phyloP scores from a whole-genome alignment of 2,797 vertebrate species.

The Sebastes itinus region DNA sequence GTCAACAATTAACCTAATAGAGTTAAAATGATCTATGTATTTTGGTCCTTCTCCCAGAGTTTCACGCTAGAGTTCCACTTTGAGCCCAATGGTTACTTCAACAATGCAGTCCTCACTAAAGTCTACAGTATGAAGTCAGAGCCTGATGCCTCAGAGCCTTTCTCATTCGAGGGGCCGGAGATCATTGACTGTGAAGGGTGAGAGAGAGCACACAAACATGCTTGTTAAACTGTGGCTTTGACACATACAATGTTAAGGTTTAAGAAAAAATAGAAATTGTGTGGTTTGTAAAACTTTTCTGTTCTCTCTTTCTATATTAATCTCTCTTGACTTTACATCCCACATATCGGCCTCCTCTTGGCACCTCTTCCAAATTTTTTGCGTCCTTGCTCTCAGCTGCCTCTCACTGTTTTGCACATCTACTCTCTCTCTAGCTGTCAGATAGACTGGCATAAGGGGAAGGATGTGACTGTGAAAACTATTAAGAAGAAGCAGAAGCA shows the following conservation, averaged over 20 bases:
- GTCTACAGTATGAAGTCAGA: constrained; percentile 98
- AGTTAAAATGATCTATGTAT: background rate
- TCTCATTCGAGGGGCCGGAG: constrained; percentile 98
- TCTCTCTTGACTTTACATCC: constrained; percentile 26
- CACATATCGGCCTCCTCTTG: constrained; percentile 37
- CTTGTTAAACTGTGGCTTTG: background rate
- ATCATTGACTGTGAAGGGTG: constrained; percentile 98
- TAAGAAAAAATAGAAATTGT: background rate
- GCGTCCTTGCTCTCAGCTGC: background rate
- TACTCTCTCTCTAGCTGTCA: constrained; percentile 83
- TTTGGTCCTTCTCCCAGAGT: constrained; percentile 78
- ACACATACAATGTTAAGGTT: background rate
- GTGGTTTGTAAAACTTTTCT: constrained; percentile 24
- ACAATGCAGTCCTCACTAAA: constrained; percentile 94
- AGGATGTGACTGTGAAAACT: constrained; percentile 94
- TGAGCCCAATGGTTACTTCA: constrained; percentile 94
- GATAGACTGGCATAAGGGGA: constrained; percentile 97
- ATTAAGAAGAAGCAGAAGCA: constrained; percentile 99
- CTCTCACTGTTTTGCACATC: constrained; percentile 9
- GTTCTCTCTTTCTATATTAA: constrained; percentile 19
- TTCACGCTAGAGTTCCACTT: constrained; percentile 98
- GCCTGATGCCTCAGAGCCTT: constrained; percentile 92
- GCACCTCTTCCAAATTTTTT: constrained; percentile 12
- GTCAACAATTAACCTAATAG: background rate
- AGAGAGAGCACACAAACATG: constrained; percentile 57